Evolutionary conservation across 2,113 vertebrate species (phyloP), one percentile per base, ranked within the genome.

Genomic region (Theristicus caerulescens): DNA sequence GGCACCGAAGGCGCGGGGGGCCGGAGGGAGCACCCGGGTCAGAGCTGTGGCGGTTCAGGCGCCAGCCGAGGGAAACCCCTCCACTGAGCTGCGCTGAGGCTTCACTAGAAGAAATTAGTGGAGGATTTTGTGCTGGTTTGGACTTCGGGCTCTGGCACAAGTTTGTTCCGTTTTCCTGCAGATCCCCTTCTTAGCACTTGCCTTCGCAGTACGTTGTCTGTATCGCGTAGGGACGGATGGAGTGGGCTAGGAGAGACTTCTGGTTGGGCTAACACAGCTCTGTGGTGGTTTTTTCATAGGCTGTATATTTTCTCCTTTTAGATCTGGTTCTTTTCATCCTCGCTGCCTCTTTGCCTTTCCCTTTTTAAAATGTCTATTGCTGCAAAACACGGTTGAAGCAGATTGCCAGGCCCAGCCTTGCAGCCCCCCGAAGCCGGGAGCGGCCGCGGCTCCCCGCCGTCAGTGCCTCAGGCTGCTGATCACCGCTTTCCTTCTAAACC

Each of bases 281-380:
- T 86, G 69, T 76, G 40, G 59, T 89, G 59, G 9, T 80, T 94
- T 72, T 89, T 94, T 93, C 77, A 51, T 66, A 42, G 46, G 40
- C 64, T 83, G 19, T 80, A 13, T 86, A n/a, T 87, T 96, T 94
- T 85, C 72, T 82, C 32, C 86, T 82, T 73, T 92, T 65, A 81
- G 65, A 73, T 85, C 66, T 89, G 86, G 31, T 89, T 77, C 92
- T 83, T 87, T 92, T 89, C 62, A 86, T 91, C 93, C 66, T 71
- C 9, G 0, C 73, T 61, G 70, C 90, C 73, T 82, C 73, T 92
- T 81, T 59, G 26, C 79, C 80, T 77, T 86, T 64, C 42, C 51
- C 44, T 65, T 87, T 90, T 25, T 31, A 65, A 74, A 74, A 16
- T 9, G 22, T 22, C 61, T 46, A 1, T 47, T 54, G 46, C 82